Percentiles rank a stretch among this genome's conserved stretches.
phyloP scores from a whole-genome alignment of 2,888 invertebrate genomes.

The Metalampra italica region DNA sequence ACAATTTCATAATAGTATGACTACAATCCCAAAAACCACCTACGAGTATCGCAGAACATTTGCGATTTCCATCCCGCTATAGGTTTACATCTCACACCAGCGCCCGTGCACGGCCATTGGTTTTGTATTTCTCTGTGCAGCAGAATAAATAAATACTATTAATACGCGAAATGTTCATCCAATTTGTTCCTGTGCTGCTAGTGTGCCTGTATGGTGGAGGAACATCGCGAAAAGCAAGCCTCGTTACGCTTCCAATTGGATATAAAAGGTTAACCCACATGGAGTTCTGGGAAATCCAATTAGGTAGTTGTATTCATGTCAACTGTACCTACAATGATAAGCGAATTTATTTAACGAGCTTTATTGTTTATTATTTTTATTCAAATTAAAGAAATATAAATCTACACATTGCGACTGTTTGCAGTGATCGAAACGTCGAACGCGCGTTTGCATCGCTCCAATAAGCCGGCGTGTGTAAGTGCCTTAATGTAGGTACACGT shows the following conservation, averaged over 20 bases:
- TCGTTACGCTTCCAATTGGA: conserved; percentile 18
- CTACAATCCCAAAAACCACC: too few relatives aligned
- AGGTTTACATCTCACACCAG: conserved; percentile 18
- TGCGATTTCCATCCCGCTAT: background rate
- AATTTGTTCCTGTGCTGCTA: conserved; percentile 18
- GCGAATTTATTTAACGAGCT: background rate
- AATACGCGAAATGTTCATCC: conserved; percentile 22
- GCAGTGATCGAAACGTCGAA: too few relatives aligned
- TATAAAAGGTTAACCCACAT: conserved; percentile 13
- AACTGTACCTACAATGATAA: background rate
- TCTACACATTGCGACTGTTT: too few relatives aligned
- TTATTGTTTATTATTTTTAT: background rate
- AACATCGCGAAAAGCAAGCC: conserved; percentile 14
- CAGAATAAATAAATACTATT: conserved; percentile 43
- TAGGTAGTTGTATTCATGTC: conserved; percentile 15
- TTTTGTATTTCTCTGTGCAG: conserved; percentile 35
- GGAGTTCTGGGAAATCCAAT: conserved; percentile 17
- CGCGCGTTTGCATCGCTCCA: too few relatives aligned
- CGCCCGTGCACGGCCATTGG: conserved; percentile 28
- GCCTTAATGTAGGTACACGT: too few relatives aligned
- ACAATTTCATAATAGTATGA: too few relatives aligned
- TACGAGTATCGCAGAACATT: too few relatives aligned
- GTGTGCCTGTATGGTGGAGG: conserved; percentile 15
- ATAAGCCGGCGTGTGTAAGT: too few relatives aligned
- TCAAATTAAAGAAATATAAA: background rate